phyloP scores from a whole-genome alignment of 1,140 invertebrate genomes.

The Lepidurus apus region DNA sequence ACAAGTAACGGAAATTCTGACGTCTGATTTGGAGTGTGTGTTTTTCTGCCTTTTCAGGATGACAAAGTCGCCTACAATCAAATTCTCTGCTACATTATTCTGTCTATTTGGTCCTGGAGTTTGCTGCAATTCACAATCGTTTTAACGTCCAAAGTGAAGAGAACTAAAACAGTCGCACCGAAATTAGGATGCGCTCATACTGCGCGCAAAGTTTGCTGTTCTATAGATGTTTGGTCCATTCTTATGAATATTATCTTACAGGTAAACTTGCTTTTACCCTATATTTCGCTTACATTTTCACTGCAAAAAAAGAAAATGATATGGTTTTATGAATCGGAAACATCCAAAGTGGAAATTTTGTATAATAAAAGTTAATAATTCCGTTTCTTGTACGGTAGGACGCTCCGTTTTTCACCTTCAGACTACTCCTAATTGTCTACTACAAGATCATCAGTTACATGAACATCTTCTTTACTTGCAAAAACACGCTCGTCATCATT shows the following conservation, averaged over 20 bases:
- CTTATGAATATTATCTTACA: constrained; percentile 47
- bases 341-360: no score
- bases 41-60: constrained; percentile 47
- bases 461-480: constrained; percentile 88
- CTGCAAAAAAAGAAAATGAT: constrained; percentile 35
- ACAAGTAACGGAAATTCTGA: not conserved
- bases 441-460: constrained; percentile 84
- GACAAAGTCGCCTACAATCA: constrained; percentile 67
- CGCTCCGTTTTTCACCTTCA: constrained; percentile 75
- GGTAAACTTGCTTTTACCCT: constrained; percentile 28
- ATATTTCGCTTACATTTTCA: constrained; percentile 28
- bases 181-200: constrained; percentile 32
- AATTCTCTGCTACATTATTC: constrained; percentile 65
- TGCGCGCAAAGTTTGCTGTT: constrained; percentile 55
- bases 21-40: not conserved
- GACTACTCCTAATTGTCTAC: constrained; percentile 73
- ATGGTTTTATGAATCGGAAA: no score
- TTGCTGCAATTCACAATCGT: constrained; percentile 85
- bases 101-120: constrained; percentile 83
- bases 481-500: constrained; percentile 79
- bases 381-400: constrained; percentile 48
- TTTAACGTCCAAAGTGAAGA: constrained; percentile 52
- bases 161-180: constrained; percentile 33
- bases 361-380: not conserved
- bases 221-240: constrained; percentile 73